These are phyloP conservation scores for Meloidogyne hapla DNA, from an alignment of 1,140 invertebrate genomes.

Conservation along the genomic window DNA sequence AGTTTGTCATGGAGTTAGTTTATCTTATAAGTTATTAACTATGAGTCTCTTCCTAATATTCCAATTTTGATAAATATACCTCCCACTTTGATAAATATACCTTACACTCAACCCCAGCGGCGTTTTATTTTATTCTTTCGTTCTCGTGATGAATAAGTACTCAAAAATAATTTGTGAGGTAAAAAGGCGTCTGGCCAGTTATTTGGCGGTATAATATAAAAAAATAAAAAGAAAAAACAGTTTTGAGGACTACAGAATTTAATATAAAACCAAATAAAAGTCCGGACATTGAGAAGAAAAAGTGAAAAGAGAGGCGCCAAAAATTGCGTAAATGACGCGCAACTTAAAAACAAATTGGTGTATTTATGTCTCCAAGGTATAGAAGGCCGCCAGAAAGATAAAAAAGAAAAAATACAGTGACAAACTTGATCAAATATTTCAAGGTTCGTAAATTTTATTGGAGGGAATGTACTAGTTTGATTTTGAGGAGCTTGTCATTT, in stretches of 20 bases:
- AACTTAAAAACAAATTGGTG: conserved; percentile 1
- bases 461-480: not conserved
- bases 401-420: not conserved
- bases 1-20: too few species aligned
- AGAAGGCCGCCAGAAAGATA: not conserved
- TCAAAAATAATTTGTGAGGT: not conserved
- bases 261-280: not conserved
- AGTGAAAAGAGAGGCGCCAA: not conserved
- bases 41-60: too few species aligned
- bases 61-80: too few species aligned
- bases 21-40: too few species aligned
- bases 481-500: not conserved
- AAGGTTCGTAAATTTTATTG: not conserved
- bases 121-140: not conserved
- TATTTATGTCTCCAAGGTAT: not conserved
- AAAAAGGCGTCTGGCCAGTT: not conserved
- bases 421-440: not conserved
- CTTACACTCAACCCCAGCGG: not conserved
- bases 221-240: not conserved
- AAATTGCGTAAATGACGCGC: not conserved
- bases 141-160: not conserved
- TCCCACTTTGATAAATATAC: too few species aligned
- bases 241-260: not conserved
- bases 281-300: not conserved
- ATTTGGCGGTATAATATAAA: not conserved